Base-by-base conservation (phyloP, 2,888 invertebrate genomes). In the Diloba caeruleocephala region DNA sequence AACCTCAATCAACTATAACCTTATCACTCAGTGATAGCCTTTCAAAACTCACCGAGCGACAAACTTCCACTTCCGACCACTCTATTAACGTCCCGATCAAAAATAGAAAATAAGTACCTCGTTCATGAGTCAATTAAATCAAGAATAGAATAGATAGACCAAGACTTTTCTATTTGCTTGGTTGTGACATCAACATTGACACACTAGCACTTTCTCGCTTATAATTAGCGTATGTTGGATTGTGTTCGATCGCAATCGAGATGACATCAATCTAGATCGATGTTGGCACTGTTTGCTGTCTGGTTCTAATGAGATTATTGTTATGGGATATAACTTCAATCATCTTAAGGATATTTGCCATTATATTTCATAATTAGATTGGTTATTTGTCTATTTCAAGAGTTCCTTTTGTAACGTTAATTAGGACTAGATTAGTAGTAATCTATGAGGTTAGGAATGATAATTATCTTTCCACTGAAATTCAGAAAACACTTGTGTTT, bases 171-270 rank as follows among this genome's bases (percentile, higher is more conserved):
- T 71, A 68, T 76, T 76, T 76, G 61, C 57, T 62, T 59, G 44
- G 65, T 57, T 73, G 76, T 79, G 81, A 79, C 81, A 81, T 73
- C 78, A 88, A 86, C 87, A 89, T 89, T 89, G 89, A 89, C 88
- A 88, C 80, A 85, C 74, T 85, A 69, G 74, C 79, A 80, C 84
- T 85, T 85, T 82, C 84, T 69, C 51, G 45, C 53, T 54, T 82
- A 87, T 79, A 78, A 76, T 82, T 85, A 86, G 82, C 61, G 42
- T 58, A 57, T 44, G 49, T 66, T 68, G 55, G 64, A 78, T 76
- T 74, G 72, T 61, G 46, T 66, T 65, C 58, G 63, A 68, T 75
- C 77, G 76, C 76, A 69, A 51, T 71, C 76, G 70, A 70, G 71
- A 32, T 70, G 65, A 66, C 71, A 82, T 82, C 76, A 75, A 83